These are phyloP conservation scores for Drosophila kohkoa DNA, from an alignment of 1,140 invertebrate species.

Conservation along the genomic window DNA sequence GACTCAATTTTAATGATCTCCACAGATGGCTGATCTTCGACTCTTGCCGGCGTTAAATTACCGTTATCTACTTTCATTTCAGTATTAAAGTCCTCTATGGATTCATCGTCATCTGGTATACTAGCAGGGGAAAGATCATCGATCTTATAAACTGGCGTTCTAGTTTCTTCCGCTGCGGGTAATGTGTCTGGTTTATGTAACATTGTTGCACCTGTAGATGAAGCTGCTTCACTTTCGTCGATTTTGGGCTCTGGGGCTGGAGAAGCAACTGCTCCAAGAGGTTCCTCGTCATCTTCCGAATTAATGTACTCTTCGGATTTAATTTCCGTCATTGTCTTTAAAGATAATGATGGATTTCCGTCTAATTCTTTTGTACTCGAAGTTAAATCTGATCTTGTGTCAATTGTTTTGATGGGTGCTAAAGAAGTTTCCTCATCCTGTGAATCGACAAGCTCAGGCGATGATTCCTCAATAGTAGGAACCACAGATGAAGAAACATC, in stretches of 20 bases:
- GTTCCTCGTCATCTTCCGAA: not conserved
- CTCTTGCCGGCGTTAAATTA: conserved; percentile 4
- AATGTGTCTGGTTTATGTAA: not conserved
- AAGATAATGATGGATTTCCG: not conserved
- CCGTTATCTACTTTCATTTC: conserved; percentile 16
- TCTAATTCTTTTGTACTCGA: not conserved
- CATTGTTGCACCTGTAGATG: not conserved
- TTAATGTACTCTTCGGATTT: not conserved
- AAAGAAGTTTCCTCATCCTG: conserved; percentile 20
- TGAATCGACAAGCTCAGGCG: conserved; percentile 9
- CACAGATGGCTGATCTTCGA: not conserved
- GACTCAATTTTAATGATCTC: conserved; percentile 56
- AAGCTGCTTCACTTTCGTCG: conserved; percentile 5
- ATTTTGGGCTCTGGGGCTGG: conserved; percentile 7
- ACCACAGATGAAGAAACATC: conserved; percentile 8
- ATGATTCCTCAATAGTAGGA: not conserved
- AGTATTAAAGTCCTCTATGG: conserved; percentile 10
- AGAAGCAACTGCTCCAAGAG: not conserved
- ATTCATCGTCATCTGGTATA: conserved; percentile 38
- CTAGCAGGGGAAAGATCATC: conserved; percentile 38
- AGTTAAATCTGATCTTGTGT: not conserved
- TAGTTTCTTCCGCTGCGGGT: not conserved
- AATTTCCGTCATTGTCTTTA: conserved; percentile 10
- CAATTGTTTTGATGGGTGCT: not conserved
- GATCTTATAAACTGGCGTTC: conserved; percentile 30